Evolutionary conservation across 2,797 vertebrate genomes (phyloP).

Genomic region (Vultur gryphus): DNA sequence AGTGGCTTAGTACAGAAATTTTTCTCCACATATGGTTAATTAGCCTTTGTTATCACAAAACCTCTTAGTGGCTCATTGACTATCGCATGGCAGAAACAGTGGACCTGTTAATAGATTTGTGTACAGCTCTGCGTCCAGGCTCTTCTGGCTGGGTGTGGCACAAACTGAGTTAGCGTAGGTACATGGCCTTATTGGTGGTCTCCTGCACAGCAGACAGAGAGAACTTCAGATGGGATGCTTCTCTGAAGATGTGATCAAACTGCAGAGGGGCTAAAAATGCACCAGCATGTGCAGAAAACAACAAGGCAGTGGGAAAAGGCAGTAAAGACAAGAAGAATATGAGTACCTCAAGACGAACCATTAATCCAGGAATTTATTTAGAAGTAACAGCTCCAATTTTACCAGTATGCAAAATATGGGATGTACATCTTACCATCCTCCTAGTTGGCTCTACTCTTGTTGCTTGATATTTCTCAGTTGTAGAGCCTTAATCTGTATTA

Average conservation of each 20-base stretch:
- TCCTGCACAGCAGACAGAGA: neutral
- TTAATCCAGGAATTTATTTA: neutral
- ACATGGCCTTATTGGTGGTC: neutral
- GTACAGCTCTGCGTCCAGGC: neutral
- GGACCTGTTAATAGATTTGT: neutral
- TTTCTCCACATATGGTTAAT: neutral
- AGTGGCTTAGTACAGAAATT: neutral
- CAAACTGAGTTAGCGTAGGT: neutral
- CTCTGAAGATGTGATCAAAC: neutral
- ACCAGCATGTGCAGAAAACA: neutral
- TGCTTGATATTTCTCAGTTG: neutral
- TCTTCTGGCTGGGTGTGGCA: neutral
- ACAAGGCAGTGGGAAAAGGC: neutral
- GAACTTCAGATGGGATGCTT: neutral
- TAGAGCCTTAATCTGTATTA: neutral
- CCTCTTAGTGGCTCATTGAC: neutral
- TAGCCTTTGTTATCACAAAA: neutral
- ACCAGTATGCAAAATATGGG: fast-evolving
- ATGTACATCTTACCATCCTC: neutral
- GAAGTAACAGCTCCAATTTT: neutral
- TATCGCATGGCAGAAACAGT: neutral
- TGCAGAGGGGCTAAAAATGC: neutral
- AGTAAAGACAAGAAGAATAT: neutral
- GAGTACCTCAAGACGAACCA: neutral
- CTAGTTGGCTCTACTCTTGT: neutral